Evolutionary conservation across 2,113 vertebrate species (phyloP).

Genomic region (Callopanchax toddi): DNA sequence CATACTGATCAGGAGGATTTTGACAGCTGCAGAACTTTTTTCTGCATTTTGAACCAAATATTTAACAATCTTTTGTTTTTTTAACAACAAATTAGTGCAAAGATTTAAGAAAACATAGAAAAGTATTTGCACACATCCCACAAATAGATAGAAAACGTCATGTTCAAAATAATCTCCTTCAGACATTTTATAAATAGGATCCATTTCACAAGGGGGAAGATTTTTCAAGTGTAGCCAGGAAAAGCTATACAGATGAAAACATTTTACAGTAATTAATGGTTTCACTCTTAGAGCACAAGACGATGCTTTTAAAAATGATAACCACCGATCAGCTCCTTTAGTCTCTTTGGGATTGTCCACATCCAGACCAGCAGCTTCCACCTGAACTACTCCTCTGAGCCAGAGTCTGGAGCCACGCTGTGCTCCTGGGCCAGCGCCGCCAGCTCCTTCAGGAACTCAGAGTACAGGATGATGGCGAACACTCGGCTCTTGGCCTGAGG

Average conservation of each 20-base stretch:
- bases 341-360: too few species aligned
- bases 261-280: neutral
- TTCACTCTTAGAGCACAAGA: too few species aligned
- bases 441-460: constrained; percentile 95
- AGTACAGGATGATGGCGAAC: constrained; percentile 88
- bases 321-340: neutral
- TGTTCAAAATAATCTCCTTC: constrained; percentile 36
- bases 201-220: constrained; percentile 3
- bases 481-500: constrained; percentile 81
- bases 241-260: neutral
- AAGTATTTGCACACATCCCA: constrained; percentile 12
- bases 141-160: constrained; percentile 29
- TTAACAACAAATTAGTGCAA: constrained; percentile 15
- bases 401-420: constrained; percentile 51
- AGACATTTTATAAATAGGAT: constrained; percentile 34
- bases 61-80: neutral
- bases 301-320: neutral
- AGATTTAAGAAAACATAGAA: constrained; percentile 15
- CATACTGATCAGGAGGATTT: neutral
- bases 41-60: neutral
- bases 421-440: constrained; percentile 86
- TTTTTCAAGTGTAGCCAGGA: constrained; percentile 57
- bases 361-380: neutral
- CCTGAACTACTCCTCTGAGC: constrained; percentile 11
- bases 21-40: neutral